Evolutionary conservation across 1,140 invertebrate genomes (phyloP), one percentile per base, ranked within the genome.

Genomic region (Drosophila grimshawi): DNA sequence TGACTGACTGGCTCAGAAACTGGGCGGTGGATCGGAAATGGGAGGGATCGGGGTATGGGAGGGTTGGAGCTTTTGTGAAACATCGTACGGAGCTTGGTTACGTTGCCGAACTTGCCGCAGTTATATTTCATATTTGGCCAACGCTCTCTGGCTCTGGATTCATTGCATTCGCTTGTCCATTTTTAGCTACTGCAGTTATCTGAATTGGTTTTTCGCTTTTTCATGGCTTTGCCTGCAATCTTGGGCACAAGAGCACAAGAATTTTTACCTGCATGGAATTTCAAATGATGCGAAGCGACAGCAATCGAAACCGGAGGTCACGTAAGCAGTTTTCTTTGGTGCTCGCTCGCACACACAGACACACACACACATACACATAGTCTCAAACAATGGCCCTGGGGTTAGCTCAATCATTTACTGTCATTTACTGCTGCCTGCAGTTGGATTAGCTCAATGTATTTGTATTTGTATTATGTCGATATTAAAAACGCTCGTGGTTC

Each of bases 241-340:
- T 88, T 89, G 41, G 51, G 60, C 53, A 46, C 45, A 57, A 51
- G 59, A 79, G 68, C 68, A 57, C 49, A 57, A 63, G 74, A 89
- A 88, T 72, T 85, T 81, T 89, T 88, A 88, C 85, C 85, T 88
- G 85, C 67, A 75, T 55, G 75, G 85, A 88, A 88, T 88, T 78
- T 43, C 45, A 89, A 88, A 88, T 88, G 80, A 89, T 88, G 76
- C 79, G 68, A 60, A 48, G 41, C 60, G 61, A 64, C 46, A 49
- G 62, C 49, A 59, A 39, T 63, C 19, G 43, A 51, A 49, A 11
- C 59, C 33, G 64, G 61, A 52, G 78, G 80, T 89, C 83, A 88
- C 85, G 85, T 89, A 88, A 88, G 80, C 69, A 77, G 85, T 85
- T 86, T 89, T 80, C 83, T 88, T 88, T 86, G 83, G 88, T 75